Percentiles rank a stretch among this genome's conserved stretches.
Conservation (phyloP, 2,888 invertebrate species). For the Allophyes oxyacanthae region DNA sequence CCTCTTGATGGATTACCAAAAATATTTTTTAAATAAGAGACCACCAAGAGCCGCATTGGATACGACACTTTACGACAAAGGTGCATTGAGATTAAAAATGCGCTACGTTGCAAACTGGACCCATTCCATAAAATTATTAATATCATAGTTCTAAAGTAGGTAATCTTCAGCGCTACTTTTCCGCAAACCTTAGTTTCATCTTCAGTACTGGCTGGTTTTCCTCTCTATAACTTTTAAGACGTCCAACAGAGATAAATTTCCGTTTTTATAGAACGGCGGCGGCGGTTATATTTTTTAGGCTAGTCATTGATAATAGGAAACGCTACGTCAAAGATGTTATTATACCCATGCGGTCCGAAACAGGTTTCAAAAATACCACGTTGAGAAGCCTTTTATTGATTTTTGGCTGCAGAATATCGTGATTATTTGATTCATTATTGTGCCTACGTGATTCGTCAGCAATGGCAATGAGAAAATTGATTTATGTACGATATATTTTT, state of each 20-base stretch:
- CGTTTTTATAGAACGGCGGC: constrained; percentile 27
- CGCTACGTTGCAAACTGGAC: no score
- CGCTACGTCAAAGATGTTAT: constrained; percentile 48
- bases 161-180: no score
- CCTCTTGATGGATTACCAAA: no score
- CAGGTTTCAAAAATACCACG: constrained; percentile 49
- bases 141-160: no score
- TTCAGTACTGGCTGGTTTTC: neutral
- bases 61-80: no score
- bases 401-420: constrained; percentile 46
- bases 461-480: constrained; percentile 18
- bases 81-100: no score
- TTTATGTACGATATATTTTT: constrained; percentile 10
- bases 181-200: no score
- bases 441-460: constrained; percentile 6
- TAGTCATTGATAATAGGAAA: constrained; percentile 42
- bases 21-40: no score
- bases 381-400: constrained; percentile 46
- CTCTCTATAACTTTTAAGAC: constrained; percentile 5
- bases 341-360: constrained; percentile 42
- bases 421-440: constrained; percentile 46
- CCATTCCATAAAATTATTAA: no score
- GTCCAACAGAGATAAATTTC: constrained; percentile 3
- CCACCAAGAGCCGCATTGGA: no score
- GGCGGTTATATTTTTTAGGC: constrained; percentile 41